Evolutionary conservation across 2,797 vertebrate species (phyloP).

Genomic region (Neosilurus hyrtlii): DNA sequence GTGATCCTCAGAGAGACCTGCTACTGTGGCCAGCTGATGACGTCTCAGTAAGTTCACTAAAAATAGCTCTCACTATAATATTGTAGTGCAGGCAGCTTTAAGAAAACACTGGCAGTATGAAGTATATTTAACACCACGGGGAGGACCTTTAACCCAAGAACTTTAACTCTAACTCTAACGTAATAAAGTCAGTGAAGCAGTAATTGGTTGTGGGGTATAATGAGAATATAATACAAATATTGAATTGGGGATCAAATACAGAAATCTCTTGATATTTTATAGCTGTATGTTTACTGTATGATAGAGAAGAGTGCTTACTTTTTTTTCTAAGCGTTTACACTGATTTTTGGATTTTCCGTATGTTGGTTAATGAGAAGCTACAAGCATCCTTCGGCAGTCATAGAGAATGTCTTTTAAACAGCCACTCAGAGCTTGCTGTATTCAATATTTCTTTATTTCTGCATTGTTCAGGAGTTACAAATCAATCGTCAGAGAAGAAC

Average conservation of each 20-base stretch:
- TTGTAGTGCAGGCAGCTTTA: neutral
- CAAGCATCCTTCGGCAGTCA: neutral
- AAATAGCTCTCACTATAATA: slow-evolving; percentile 25
- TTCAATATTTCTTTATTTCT: neutral
- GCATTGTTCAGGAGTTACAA: slow-evolving; percentile 77
- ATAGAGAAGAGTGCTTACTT: neutral
- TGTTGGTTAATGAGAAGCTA: neutral
- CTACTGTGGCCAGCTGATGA: slow-evolving; percentile 93
- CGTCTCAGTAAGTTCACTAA: slow-evolving; percentile 83
- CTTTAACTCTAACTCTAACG: neutral
- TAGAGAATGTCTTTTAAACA: neutral
- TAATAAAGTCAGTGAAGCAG: neutral
- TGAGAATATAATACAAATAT: neutral
- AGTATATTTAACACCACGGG: neutral
- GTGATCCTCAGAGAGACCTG: slow-evolving; percentile 91
- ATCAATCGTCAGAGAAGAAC: slow-evolving; percentile 86
- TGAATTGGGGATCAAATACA: neutral
- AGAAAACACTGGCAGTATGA: neutral
- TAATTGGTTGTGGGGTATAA: neutral
- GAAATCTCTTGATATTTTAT: neutral
- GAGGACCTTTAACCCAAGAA: neutral
- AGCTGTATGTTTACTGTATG: neutral
- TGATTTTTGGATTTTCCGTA: neutral
- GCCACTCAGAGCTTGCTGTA: neutral
- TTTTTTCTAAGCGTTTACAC: neutral